Evolutionary conservation across 2,888 invertebrate species (phyloP).

Genomic region (Nebria salina): DNA sequence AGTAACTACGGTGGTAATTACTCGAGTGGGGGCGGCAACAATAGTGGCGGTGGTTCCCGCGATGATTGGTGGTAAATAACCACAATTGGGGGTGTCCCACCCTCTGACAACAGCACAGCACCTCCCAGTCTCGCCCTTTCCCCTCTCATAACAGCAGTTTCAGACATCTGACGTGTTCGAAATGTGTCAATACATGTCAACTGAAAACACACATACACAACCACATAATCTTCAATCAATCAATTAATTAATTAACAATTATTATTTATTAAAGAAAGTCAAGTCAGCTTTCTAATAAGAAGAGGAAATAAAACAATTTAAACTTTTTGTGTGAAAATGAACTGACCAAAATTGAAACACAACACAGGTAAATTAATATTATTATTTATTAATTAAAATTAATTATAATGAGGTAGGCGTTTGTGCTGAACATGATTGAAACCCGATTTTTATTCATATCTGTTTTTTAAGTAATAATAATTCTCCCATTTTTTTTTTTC

Average conservation of each 20-base stretch:
- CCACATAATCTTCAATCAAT: neutral
- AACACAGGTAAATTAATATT: constrained; percentile 24
- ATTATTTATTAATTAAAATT: constrained; percentile 27
- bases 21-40: constrained; percentile 50
- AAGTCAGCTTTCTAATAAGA: neutral
- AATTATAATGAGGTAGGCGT: constrained; percentile 38
- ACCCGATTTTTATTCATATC: neutral
- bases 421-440: constrained; percentile 29
- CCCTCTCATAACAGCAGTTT: neutral
- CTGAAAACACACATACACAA: neutral
- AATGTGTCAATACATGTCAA: neutral
- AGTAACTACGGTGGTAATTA: constrained; percentile 61
- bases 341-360: constrained; percentile 30
- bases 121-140: constrained; percentile 5
- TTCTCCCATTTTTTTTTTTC: neutral
- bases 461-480: constrained; percentile 1
- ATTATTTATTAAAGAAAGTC: constrained; percentile 1
- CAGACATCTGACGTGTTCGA: neutral
- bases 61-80: constrained; percentile 60
- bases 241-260: neutral
- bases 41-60: constrained; percentile 54
- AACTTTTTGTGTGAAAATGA: constrained; percentile 36
- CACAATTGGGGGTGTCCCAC: neutral
- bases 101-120: constrained; percentile 33
- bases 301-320: constrained; percentile 21